phyloP scores from a whole-genome alignment of 2,888 invertebrate species.

The Pyrochroa serraticornis region DNA sequence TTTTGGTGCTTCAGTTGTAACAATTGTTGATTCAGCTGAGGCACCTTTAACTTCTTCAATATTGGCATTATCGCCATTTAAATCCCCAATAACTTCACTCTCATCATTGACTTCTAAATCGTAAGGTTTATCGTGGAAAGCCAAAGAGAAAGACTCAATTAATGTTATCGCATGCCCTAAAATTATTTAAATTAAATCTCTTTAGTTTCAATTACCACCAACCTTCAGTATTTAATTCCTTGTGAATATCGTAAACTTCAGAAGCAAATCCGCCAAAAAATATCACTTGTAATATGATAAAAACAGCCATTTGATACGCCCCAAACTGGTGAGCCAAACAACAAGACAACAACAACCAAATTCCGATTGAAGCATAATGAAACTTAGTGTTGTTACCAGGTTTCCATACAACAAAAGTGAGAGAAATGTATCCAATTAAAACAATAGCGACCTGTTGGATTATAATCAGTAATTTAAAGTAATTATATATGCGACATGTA shows the following conservation, averaged over 20 bases:
- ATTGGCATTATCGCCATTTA: background rate
- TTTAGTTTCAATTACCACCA: slow-evolving; percentile 2
- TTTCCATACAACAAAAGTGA: slow-evolving; percentile 78
- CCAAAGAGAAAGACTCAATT: slow-evolving; percentile 41
- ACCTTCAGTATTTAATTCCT: slow-evolving; percentile 61
- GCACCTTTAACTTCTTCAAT: slow-evolving; percentile 13
- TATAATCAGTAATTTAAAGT: slow-evolving; percentile 44
- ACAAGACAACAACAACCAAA: slow-evolving; percentile 80
- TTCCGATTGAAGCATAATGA: slow-evolving; percentile 69
- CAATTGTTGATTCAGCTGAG: background rate
- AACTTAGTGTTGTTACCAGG: slow-evolving; percentile 71
- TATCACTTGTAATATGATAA: slow-evolving; percentile 70
- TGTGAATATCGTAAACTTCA: slow-evolving; percentile 66
- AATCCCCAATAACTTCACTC: background rate
- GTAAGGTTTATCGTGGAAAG: slow-evolving; percentile 42
- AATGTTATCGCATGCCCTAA: slow-evolving; percentile 44
- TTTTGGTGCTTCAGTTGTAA: slow-evolving; percentile 5
- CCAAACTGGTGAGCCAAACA: slow-evolving; percentile 78
- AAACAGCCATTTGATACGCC: slow-evolving; percentile 76
- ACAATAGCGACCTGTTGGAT: slow-evolving; percentile 67
- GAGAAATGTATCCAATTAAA: slow-evolving; percentile 71
- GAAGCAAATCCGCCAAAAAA: slow-evolving; percentile 69
- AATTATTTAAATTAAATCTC: slow-evolving; percentile 9
- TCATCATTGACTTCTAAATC: slow-evolving; percentile 37
- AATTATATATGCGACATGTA: slow-evolving; percentile 1